Evolutionary conservation across 2,113 vertebrate species (phyloP).

Genomic region (Tretioscincus oriximinensis): DNA sequence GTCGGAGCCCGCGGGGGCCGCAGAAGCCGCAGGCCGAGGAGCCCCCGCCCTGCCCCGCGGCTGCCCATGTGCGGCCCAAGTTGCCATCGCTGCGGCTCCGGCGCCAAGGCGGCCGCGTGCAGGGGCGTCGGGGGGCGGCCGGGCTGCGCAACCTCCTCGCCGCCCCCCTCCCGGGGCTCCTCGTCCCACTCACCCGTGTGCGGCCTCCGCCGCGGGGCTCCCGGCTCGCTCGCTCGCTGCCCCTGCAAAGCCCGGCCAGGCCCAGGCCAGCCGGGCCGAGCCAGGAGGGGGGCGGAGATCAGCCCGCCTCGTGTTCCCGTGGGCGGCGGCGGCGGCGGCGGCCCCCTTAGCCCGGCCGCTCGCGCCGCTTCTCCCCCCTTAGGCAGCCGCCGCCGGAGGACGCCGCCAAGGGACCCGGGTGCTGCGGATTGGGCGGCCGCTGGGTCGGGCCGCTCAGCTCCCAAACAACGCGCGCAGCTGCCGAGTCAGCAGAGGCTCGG

Average conservation of each 20-base stretch:
- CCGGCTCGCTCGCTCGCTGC: slow-evolving; percentile 5
- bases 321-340: slow-evolving; percentile 2
- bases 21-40: background rate
- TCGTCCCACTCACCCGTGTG: slow-evolving; percentile 21
- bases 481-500: slow-evolving; percentile 26
- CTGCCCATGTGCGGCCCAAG: background rate
- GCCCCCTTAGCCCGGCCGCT: background rate
- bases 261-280: background rate
- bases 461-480: slow-evolving; percentile 11
- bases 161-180: background rate
- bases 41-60: background rate
- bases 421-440: slow-evolving; percentile 10
- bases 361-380: slow-evolving; percentile 5
- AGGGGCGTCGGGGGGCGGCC: too few species aligned
- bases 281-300: background rate
- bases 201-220: background rate
- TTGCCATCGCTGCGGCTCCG: too few species aligned
- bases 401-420: slow-evolving; percentile 7
- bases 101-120: too few species aligned
- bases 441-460: background rate
- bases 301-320: background rate
- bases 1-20: background rate
- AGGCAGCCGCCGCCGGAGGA: too few species aligned
- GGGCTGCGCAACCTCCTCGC: background rate
- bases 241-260: slow-evolving; percentile 1